These are phyloP conservation scores for Bergia sp. DNA, from an alignment of 92 coral and sea anemone genomes.

Conservation along the genomic window DNA sequence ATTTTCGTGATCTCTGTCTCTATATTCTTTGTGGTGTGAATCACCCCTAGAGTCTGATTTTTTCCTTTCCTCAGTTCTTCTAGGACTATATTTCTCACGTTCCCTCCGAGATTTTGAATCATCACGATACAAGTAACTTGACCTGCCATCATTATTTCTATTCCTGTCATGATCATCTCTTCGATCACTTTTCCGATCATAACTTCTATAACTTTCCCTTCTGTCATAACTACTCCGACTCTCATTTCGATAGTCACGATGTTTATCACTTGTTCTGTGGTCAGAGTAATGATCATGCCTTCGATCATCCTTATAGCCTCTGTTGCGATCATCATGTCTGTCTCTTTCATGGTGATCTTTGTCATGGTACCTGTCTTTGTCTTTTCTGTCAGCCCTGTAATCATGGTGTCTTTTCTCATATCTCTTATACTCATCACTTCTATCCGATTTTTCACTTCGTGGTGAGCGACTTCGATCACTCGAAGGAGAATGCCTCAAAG, in stretches of 20 bases:
- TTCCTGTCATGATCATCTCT: constrained; percentile 77
- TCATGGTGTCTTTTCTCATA: constrained; percentile 71
- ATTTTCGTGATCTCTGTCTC: constrained; percentile 45
- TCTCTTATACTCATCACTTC: constrained; percentile 66
- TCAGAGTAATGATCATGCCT: constrained; percentile 70
- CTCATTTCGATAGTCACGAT: constrained; percentile 57
- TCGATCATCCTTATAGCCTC: constrained; percentile 66
- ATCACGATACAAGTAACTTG: constrained; percentile 67
- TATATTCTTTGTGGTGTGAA: constrained; percentile 43
- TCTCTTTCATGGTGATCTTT: constrained; percentile 64
- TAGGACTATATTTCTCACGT: constrained; percentile 53
- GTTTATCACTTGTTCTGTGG: constrained; percentile 67
- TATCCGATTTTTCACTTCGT: constrained; percentile 61
- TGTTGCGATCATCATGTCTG: constrained; percentile 65
- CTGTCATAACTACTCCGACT: constrained; percentile 63
- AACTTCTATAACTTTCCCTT: constrained; percentile 58
- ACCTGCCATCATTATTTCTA: constrained; percentile 64
- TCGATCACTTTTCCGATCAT: constrained; percentile 69
- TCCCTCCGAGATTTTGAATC: constrained; percentile 78
- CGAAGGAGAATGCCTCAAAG: constrained; percentile 55
- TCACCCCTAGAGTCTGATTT: constrained; percentile 51
- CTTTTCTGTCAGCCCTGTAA: constrained; percentile 73
- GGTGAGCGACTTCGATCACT: constrained; percentile 74
- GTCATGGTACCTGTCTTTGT: constrained; percentile 67
- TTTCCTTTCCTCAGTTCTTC: constrained; percentile 49